A percentile compares a stretch with the other conserved stretches of the same genome.
phyloP scores from a whole-genome alignment of 1,140 invertebrate species.

The Lepidurus couesii region DNA sequence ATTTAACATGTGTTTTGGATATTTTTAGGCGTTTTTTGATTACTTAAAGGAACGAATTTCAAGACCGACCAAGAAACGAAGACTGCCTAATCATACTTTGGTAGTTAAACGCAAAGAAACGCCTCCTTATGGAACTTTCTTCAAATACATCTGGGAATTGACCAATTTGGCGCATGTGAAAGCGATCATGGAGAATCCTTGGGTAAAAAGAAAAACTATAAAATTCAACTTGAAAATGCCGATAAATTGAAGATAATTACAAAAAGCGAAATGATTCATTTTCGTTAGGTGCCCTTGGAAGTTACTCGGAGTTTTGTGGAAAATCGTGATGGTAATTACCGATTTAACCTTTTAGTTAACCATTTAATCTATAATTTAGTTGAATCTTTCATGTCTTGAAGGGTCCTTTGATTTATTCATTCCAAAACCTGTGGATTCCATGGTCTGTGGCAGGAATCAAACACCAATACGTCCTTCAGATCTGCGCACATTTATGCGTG shows the following conservation, averaged over 20 bases:
- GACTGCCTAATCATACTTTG: constrained; percentile 57
- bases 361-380: not conserved
- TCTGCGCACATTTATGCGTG: constrained; percentile 64
- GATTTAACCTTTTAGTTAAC: not conserved
- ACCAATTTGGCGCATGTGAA: constrained; percentile 67
- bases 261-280: constrained; percentile 35
- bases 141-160: constrained; percentile 68
- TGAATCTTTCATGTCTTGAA: not conserved
- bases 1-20: not conserved
- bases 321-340: constrained; percentile 54
- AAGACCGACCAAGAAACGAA: constrained; percentile 57
- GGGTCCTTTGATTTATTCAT: constrained; percentile 10
- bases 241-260: constrained; percentile 20
- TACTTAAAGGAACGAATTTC: constrained; percentile 64
- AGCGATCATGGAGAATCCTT: constrained; percentile 65
- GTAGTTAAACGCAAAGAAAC: constrained; percentile 55
- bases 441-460: constrained; percentile 36
- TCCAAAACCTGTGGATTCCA: constrained; percentile 18
- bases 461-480: constrained; percentile 58
- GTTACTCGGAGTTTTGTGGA: constrained; percentile 61
- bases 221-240: not conserved
- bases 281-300: constrained; percentile 55
- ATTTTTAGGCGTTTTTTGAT: constrained; percentile 59
- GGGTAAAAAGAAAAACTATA: constrained; percentile 46
- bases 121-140: constrained; percentile 62